Evolutionary conservation across 64 coral and sea anemone species (phyloP), one percentile per base, ranked within the genome.

Genomic region (Actinia equina): DNA sequence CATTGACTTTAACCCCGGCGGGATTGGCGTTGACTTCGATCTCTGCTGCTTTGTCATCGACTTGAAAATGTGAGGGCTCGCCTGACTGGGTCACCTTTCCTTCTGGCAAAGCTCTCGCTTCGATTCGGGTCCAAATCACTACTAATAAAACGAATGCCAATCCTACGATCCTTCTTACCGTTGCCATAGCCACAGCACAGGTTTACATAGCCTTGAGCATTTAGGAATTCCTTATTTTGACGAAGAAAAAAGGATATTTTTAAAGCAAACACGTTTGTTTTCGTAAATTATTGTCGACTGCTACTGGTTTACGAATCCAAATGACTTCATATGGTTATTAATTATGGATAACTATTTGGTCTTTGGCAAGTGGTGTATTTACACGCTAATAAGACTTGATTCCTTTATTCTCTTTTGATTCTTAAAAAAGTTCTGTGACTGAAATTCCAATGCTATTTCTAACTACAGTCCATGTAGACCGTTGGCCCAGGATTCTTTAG

Each of bases 21-120:
- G 97, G 95, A 64, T 99, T 95, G 6, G 97, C 97, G 80, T 99
- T 95, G 59, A 99, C 95, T 88, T 99, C 97, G 52, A 99, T 86
- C 80, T 99, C 97, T 5, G 97, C 97, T 22, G 97, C 95, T 82
- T 99, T 99, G 61, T 99, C 97, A 27, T 95, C 88, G 2, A 99
- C 97, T 89, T 93, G 97, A 89, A 99, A 99, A 91, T 99, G 89
- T 55, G 95, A 91, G 0, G 95, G 95, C 22, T 91, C 91, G 54
- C 95, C 95, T 4, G 95, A 78, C 74, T 98, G 90, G 42, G 90
- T 92, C 59, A 92, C 86, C 53, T 85, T 87, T 52, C 90, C 90
- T 49, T 92, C 26, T 22, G 90, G 90, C 23, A 87, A 92, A 82
- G 90, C 76, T 77, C 45, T 92, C 80, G 85, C 71, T 69, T 67